Conservation (phyloP, 2,113 vertebrate genomes). For the Azemiops feae region DNA sequence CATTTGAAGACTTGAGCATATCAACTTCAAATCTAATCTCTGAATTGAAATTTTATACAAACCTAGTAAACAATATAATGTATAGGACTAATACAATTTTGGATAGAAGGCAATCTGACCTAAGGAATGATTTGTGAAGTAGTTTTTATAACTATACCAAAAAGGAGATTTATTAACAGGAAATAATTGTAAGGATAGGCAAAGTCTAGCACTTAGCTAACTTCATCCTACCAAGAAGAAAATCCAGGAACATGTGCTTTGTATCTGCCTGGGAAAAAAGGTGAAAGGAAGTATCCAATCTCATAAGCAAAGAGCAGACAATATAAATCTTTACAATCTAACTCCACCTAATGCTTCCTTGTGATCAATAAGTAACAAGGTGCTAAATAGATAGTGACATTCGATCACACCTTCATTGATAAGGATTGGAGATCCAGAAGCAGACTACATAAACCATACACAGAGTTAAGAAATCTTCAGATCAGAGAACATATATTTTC, state of each 20-base stretch:
- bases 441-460: too few species aligned
- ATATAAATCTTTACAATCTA: neutral
- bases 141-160: neutral
- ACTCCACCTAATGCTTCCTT: neutral
- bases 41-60: neutral
- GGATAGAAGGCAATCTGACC: neutral
- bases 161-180: neutral
- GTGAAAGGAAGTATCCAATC: neutral
- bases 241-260: neutral
- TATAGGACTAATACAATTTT: neutral
- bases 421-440: neutral
- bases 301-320: neutral
- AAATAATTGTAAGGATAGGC: neutral
- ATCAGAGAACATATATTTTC: neutral
- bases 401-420: neutral
- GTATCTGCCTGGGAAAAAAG: neutral
- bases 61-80: neutral
- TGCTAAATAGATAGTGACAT: neutral
- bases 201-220: neutral
- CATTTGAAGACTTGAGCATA: neutral
- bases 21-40: neutral
- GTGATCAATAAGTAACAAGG: neutral
- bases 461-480: too few species aligned
- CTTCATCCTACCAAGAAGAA: neutral
- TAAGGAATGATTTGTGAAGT: neutral